Evolutionary conservation across 1,140 invertebrate species (phyloP).

Genomic region (Platyscapa corneri): DNA sequence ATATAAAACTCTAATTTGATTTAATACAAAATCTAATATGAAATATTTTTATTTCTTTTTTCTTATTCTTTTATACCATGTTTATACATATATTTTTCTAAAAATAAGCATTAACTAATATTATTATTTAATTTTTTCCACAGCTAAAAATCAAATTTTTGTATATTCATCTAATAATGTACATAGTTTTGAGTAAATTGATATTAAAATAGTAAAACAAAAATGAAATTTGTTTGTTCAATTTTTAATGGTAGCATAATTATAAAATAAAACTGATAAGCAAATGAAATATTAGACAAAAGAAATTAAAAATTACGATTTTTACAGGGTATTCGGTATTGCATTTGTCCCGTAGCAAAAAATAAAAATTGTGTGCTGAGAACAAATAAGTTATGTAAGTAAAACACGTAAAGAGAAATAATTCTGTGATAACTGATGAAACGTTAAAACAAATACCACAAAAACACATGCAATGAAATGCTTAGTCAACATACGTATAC

Average conservation of each 20-base stretch:
- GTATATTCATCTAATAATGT: too few relatives aligned
- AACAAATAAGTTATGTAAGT: slow-evolving; percentile 59
- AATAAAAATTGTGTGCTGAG: slow-evolving; percentile 64
- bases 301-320: too few relatives aligned
- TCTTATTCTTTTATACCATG: background rate
- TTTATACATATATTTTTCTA: background rate
- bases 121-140: too few relatives aligned
- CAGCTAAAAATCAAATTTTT: too few relatives aligned
- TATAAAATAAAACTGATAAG: too few relatives aligned
- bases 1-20: too few relatives aligned
- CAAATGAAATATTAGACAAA: too few relatives aligned
- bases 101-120: background rate
- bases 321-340: background rate
- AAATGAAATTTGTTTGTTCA: too few relatives aligned
- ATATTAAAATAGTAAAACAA: too few relatives aligned
- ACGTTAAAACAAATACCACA: slow-evolving; percentile 67
- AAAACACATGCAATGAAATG: slow-evolving; percentile 58
- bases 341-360: slow-evolving; percentile 57
- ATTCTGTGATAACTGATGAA: slow-evolving; percentile 57
- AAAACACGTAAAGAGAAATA: slow-evolving; percentile 42
- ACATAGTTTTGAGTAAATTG: too few relatives aligned
- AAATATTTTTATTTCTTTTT: background rate
- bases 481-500: slow-evolving; percentile 16
- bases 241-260: too few relatives aligned
- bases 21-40: too few relatives aligned